Percentiles rank a stretch among this genome's conserved stretches.
Evolutionary conservation across 2,797 vertebrate genomes (phyloP).

Genomic region (Spinus olivaceus): DNA sequence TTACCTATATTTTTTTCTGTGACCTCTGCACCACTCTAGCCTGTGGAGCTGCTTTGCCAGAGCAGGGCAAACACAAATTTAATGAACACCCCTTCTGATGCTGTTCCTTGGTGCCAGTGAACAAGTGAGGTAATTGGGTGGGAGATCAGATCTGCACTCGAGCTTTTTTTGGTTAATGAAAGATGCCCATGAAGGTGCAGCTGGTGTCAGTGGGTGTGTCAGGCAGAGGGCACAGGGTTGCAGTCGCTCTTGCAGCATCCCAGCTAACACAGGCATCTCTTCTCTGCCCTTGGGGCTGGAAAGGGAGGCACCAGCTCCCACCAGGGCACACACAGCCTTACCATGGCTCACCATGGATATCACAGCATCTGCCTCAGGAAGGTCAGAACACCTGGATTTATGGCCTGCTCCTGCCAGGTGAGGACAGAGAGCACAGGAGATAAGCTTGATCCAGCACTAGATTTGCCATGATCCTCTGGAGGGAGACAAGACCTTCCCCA

Average conservation of each 20-base stretch:
- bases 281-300: background rate
- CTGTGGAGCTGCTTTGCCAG: background rate
- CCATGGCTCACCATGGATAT: rapidly evolving
- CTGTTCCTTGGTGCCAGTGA: background rate
- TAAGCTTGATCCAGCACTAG: background rate
- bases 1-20: background rate
- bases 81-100: background rate
- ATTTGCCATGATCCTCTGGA: background rate
- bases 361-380: background rate
- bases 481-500: background rate
- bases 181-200: background rate
- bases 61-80: background rate
- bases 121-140: background rate
- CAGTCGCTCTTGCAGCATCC: rapidly evolving
- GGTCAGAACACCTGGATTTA: background rate
- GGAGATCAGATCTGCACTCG: background rate
- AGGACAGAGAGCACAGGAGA: background rate
- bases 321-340: background rate
- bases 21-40: background rate
- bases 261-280: background rate
- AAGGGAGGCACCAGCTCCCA: rapidly evolving
- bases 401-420: background rate
- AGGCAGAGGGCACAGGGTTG: background rate
- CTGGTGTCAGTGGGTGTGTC: background rate
- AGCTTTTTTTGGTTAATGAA: background rate